These are phyloP conservation scores for Megaleporinus macrocephalus DNA, from an alignment of 2,113 vertebrate species.

Conservation along the genomic window DNA sequence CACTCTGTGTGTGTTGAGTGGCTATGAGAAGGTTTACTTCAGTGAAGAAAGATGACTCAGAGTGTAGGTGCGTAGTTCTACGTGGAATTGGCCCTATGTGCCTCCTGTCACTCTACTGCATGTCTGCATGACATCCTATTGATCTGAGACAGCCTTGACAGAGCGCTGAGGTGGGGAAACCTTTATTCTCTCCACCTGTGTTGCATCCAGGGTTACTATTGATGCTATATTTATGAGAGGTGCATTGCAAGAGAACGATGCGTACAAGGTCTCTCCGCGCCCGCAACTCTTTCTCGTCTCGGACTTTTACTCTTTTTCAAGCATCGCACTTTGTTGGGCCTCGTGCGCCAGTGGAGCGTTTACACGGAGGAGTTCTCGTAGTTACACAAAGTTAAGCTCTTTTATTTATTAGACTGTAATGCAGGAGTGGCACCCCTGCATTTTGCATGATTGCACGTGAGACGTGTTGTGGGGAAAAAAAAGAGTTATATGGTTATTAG, in stretches of 20 bases:
- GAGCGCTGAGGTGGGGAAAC: constrained; percentile 63
- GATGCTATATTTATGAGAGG: constrained; percentile 75
- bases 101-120: constrained; percentile 50
- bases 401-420: constrained; percentile 33
- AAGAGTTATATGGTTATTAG: constrained; percentile 13
- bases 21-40: not conserved
- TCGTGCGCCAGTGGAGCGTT: not conserved
- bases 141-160: constrained; percentile 64
- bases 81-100: constrained; percentile 2
- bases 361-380: not conserved
- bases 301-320: constrained; percentile 27
- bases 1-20: not conserved
- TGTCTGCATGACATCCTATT: constrained; percentile 66
- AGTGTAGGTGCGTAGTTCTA: not conserved
- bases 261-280: constrained; percentile 52
- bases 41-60: constrained; percentile 12
- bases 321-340: constrained; percentile 8
- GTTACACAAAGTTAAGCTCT: constrained; percentile 14
- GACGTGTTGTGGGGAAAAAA: constrained; percentile 6
- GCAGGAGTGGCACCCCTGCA: not conserved
- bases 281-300: constrained; percentile 1
- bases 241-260: constrained; percentile 56
- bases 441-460: constrained; percentile 8
- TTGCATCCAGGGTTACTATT: constrained; percentile 64
- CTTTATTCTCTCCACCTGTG: constrained; percentile 64